These are phyloP conservation scores for Lymantria dispar DNA, from an alignment of 2,888 invertebrate species.

Conservation along the genomic window DNA sequence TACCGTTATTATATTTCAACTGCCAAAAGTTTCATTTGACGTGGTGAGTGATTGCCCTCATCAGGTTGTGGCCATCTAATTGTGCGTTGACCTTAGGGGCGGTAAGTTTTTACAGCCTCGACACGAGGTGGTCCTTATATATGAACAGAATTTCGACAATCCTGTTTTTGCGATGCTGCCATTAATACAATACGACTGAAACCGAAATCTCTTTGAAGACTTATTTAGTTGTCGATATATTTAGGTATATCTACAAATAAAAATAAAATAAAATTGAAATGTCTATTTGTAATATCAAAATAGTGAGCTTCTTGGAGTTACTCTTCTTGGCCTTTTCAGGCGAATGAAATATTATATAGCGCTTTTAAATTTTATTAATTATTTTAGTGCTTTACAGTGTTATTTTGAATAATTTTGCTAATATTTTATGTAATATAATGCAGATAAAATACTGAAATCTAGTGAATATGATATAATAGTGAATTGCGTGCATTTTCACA, in stretches of 20 bases:
- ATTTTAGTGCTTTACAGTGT: no score
- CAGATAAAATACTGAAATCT: no score
- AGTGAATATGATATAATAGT: no score
- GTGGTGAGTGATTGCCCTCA: constrained; percentile 50
- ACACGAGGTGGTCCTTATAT: constrained; percentile 51
- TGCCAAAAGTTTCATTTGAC: constrained; percentile 46
- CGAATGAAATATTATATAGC: no score
- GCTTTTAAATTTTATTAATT: no score
- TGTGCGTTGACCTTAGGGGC: constrained; percentile 56
- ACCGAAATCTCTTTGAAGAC: constrained; percentile 28
- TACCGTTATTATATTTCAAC: constrained; percentile 44
- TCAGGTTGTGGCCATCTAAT: constrained; percentile 50
- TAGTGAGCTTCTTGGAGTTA: no score
- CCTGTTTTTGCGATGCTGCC: constrained; percentile 37
- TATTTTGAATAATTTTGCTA: no score
- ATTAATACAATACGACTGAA: constrained; percentile 31
- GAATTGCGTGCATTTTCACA: no score
- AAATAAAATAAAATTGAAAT: no score
- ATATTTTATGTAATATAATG: no score
- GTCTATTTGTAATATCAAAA: no score
- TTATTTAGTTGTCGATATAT: constrained; percentile 28
- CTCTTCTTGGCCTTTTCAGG: no score
- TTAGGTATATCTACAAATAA: not conserved
- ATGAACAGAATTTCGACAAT: constrained; percentile 43
- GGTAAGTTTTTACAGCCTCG: constrained; percentile 33